Base-by-base conservation (phyloP, 1,140 invertebrate species). In the Lycorma delicatula region DNA sequence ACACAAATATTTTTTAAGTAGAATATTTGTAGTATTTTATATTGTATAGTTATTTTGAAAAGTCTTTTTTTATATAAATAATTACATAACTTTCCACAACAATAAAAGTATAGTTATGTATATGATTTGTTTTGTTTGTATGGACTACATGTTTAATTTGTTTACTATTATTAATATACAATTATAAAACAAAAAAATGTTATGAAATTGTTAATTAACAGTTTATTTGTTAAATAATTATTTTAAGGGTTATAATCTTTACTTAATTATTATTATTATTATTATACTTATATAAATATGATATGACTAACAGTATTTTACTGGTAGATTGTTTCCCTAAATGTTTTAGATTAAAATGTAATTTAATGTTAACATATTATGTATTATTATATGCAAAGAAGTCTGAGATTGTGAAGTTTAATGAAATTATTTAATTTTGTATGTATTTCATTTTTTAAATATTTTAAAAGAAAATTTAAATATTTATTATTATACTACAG, bases 371-470 rank as follows among this genome's bases (percentile, higher is more conserved):
- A 28, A 56, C 29, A 29, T 34, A 44, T 56, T 54, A 34, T 56
- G 57, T n/a, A n/a, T n/a, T 53, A 54, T 53, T 59, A 62, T 48
- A 58, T 55, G 54, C 36, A 54, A 48, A 61, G 55, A 62, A 59
- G 56, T 56, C 57, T 59, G 57, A 62, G 57, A 62, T 62, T 62
- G 60, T 62, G 60, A 62, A 62, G 58, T 62, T 62, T 62, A 50
- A 62, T 59, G 54, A 52, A 38, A 62, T 48, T 53, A 56, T 59
- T 62, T 59, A 62, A 59, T 62, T 59, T 59, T 59, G 56, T 62
- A 62, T 58, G 41, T 56, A 26, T 29, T 31, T 41, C n/a, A n/a
- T 48, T 48, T 27, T 58, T 55, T 53, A 54, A 49, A 56, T 38
- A 31, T 16, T 27, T 23, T 23, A 23, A 34, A 22, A 26, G 22